Percentiles rank a stretch among this genome's conserved stretches.
phyloP scores from a whole-genome alignment of 1,140 invertebrate genomes.

The Micrasema minimum region DNA sequence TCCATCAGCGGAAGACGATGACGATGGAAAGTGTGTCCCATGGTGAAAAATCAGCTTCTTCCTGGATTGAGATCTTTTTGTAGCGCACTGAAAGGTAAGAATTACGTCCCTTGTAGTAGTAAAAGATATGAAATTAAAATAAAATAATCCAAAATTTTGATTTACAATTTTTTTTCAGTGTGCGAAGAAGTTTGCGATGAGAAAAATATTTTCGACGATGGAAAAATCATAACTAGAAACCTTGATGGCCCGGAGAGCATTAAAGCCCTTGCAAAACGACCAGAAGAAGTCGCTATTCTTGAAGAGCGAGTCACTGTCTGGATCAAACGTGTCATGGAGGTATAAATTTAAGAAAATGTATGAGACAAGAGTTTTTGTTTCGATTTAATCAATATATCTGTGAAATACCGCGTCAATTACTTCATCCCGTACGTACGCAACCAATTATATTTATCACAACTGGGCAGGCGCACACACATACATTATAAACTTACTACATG shows the following conservation, averaged over 20 bases:
- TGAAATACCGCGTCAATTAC: too few species aligned
- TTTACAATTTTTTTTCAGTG: slow-evolving; percentile 66
- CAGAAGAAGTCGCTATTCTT: slow-evolving; percentile 69
- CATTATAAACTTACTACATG: too few species aligned
- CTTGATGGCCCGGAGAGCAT: slow-evolving; percentile 73
- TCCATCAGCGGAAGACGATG: slow-evolving; percentile 79
- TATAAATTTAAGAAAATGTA: too few species aligned
- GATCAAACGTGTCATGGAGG: slow-evolving; percentile 80
- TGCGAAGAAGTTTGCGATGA: slow-evolving; percentile 84
- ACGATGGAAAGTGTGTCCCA: slow-evolving; percentile 77
- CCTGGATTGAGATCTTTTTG: slow-evolving; percentile 86
- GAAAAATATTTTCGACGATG: slow-evolving; percentile 80
- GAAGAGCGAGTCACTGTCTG: slow-evolving; percentile 79
- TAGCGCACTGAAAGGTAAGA: slow-evolving; percentile 79
- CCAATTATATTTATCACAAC: too few species aligned
- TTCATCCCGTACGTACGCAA: too few species aligned
- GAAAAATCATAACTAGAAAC: slow-evolving; percentile 69
- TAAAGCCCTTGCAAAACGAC: slow-evolving; percentile 73
- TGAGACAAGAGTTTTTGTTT: too few species aligned
- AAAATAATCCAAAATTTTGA: neutral
- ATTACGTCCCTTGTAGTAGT: too few species aligned
- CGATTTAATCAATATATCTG: too few species aligned
- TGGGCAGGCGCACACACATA: too few species aligned
- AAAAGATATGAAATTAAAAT: too few species aligned
- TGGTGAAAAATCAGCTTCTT: slow-evolving; percentile 84